These are phyloP conservation scores for Anguilla megastoma DNA, from an alignment of 2,797 vertebrate species.

Conservation along the genomic window DNA sequence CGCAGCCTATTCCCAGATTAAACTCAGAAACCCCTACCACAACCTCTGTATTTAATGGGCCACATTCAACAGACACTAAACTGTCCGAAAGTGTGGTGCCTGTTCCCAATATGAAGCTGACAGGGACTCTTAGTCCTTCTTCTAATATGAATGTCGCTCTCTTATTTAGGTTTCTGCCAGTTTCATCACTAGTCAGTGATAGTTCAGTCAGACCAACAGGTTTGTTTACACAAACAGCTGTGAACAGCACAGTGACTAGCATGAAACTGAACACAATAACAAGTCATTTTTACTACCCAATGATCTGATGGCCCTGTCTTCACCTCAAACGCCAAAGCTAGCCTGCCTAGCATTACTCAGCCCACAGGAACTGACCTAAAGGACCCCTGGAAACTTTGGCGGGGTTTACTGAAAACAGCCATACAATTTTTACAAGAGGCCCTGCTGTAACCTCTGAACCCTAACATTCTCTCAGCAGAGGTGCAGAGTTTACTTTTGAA, in stretches of 20 bases:
- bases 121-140: background rate
- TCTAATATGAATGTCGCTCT: background rate
- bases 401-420: background rate
- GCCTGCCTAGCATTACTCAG: slow-evolving; percentile 20
- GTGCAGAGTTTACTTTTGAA: no score
- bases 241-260: slow-evolving; percentile 33
- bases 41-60: background rate
- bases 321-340: slow-evolving; percentile 3
- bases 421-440: background rate
- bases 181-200: background rate
- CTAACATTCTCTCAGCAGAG: no score
- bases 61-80: slow-evolving; percentile 33
- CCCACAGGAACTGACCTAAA: slow-evolving; percentile 5
- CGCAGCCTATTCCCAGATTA: slow-evolving; percentile 23
- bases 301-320: slow-evolving; percentile 23
- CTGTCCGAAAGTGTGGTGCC: slow-evolving; percentile 21
- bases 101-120: background rate
- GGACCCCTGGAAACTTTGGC: no score
- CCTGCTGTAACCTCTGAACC: background rate
- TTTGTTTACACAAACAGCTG: slow-evolving; percentile 40
- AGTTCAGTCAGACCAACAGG: slow-evolving; percentile 11
- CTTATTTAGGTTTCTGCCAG: background rate
- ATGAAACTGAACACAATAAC: background rate
- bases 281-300: slow-evolving; percentile 25
- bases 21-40: slow-evolving; percentile 42